Conservation (phyloP, 2,888 invertebrate species). For the Meganola albula region DNA sequence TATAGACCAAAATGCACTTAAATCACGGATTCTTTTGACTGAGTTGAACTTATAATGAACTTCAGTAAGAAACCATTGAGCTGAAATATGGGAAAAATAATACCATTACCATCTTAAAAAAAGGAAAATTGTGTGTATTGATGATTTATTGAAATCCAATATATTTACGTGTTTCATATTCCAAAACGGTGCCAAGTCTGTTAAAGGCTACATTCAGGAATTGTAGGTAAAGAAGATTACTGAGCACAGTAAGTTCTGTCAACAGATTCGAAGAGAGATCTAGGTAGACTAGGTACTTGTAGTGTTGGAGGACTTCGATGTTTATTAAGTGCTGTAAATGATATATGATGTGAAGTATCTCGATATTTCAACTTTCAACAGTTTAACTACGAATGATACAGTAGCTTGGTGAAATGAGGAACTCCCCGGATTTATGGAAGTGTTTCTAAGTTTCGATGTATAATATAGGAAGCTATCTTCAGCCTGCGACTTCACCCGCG, state of each 20-base stretch:
- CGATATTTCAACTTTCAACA: too few relatives aligned
- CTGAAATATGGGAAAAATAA: slow-evolving; percentile 50
- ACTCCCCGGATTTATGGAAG: too few relatives aligned
- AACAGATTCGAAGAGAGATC: slow-evolving; percentile 78
- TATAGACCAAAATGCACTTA: slow-evolving; percentile 79
- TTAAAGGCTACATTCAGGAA: slow-evolving; percentile 77
- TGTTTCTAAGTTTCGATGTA: too few relatives aligned
- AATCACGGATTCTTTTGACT: slow-evolving; percentile 70
- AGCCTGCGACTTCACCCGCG: too few relatives aligned
- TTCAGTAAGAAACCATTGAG: slow-evolving; percentile 79
- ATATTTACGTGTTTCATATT: slow-evolving; percentile 72
- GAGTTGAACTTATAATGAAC: slow-evolving; percentile 79
- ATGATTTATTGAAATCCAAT: slow-evolving; percentile 9
- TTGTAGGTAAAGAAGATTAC: slow-evolving; percentile 74
- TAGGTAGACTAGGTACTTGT: slow-evolving; percentile 78
- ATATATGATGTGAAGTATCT: too few relatives aligned
- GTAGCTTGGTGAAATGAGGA: too few relatives aligned
- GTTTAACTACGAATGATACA: too few relatives aligned
- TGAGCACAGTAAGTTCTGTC: slow-evolving; percentile 67
- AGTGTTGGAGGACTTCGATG: slow-evolving; percentile 69
- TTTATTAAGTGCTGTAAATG: slow-evolving; percentile 54
- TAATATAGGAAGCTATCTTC: too few relatives aligned
- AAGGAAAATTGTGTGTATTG: background rate
- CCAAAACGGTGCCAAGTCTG: slow-evolving; percentile 64
- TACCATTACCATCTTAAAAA: background rate